Percentiles rank a stretch among this genome's conserved stretches.
phyloP scores from a whole-genome alignment of 2,797 vertebrate genomes.

The Sus cebifrons region DNA sequence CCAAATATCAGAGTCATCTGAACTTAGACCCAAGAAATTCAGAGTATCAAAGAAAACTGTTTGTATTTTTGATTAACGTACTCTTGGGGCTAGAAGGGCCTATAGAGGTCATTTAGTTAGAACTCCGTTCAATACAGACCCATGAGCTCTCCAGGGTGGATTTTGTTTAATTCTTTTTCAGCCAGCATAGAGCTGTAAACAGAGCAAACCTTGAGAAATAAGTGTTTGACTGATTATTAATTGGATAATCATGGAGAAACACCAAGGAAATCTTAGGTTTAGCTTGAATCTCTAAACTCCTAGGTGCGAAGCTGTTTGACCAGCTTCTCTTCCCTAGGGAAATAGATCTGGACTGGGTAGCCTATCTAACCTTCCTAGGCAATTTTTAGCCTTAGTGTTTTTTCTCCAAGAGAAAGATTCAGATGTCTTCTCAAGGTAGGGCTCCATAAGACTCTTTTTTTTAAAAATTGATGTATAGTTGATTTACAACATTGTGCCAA shows the following conservation, averaged over 20 bases:
- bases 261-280: constrained; percentile 48
- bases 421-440: constrained; percentile 27
- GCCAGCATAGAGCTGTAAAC: background rate
- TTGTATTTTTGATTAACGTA: constrained; percentile 42
- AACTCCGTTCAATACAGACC: constrained; percentile 26
- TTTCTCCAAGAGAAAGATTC: constrained; percentile 22
- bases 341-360: background rate
- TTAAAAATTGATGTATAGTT: too few relatives aligned
- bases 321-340: background rate
- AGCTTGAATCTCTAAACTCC: constrained; percentile 27
- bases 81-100: background rate
- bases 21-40: background rate
- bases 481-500: too few relatives aligned
- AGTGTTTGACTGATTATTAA: background rate
- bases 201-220: constrained; percentile 52
- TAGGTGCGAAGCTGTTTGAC: background rate
- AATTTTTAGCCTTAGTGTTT: constrained; percentile 10
- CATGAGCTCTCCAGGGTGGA: background rate
- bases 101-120: constrained; percentile 24
- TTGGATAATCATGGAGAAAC: constrained; percentile 20
- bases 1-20: background rate
- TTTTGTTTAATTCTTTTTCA: constrained; percentile 51
- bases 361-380: background rate
- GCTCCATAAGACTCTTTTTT: background rate
- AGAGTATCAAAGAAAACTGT: constrained; percentile 24